These are phyloP conservation scores for Lumbricus terrestris DNA, from an alignment of 2,888 invertebrate species.

Conservation along the genomic window DNA sequence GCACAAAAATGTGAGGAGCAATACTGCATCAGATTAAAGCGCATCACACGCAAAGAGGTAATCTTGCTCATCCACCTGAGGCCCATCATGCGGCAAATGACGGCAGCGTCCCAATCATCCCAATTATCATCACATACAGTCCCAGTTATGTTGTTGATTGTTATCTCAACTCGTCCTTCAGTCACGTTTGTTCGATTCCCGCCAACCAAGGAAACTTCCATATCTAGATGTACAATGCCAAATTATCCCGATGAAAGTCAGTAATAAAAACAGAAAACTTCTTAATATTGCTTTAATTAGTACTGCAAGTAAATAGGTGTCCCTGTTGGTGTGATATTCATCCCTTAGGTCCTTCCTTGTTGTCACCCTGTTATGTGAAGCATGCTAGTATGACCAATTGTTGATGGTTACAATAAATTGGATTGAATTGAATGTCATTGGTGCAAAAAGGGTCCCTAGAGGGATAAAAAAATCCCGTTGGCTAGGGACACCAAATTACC, in stretches of 20 bases:
- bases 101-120: slow-evolving; percentile 66
- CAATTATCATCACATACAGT: slow-evolving; percentile 79
- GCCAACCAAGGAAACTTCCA: slow-evolving; percentile 8
- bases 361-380: too few relatives aligned
- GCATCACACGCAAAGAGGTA: neutral
- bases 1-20: neutral
- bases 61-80: slow-evolving; percentile 37
- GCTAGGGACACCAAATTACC: too few relatives aligned
- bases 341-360: too few relatives aligned
- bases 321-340: too few relatives aligned
- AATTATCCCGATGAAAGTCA: neutral
- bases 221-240: slow-evolving; percentile 9
- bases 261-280: too few relatives aligned
- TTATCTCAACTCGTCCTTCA: slow-evolving; percentile 73
- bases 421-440: too few relatives aligned
- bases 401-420: too few relatives aligned
- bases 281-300: too few relatives aligned
- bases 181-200: neutral
- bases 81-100: slow-evolving; percentile 60
- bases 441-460: too few relatives aligned
- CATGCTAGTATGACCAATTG: too few relatives aligned
- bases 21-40: neutral
- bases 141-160: slow-evolving; percentile 72
- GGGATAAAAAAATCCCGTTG: too few relatives aligned
- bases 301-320: too few relatives aligned